Conservation (phyloP, 2,797 vertebrate genomes). For the Austrolebias charrua region DNA sequence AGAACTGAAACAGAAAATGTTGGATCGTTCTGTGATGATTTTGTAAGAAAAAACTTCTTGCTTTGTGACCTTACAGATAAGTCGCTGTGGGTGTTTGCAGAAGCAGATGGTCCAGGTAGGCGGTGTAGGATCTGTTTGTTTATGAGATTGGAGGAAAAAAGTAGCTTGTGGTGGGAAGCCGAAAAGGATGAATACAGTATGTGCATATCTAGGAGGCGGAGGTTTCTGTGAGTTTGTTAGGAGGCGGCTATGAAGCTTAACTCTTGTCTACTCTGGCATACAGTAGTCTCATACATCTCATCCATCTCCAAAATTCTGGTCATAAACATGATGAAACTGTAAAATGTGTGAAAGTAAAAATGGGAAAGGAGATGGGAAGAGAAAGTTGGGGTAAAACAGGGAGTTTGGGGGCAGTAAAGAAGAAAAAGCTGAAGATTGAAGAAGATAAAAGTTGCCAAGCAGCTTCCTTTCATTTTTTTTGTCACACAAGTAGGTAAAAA, state of each 20-base stretch:
- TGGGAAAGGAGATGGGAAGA: constrained; percentile 2
- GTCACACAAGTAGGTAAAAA: too few relatives aligned
- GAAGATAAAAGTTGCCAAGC: constrained; percentile 1
- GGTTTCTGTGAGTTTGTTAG: constrained; percentile 28
- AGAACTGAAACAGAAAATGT: background rate
- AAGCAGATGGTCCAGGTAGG: constrained; percentile 63
- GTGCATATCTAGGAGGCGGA: constrained; percentile 8
- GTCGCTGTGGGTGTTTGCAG: constrained; percentile 33
- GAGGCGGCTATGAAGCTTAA: constrained; percentile 41
- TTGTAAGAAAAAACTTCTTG: background rate
- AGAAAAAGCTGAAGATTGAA: constrained; percentile 24
- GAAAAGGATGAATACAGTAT: constrained; percentile 9
- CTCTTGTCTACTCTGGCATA: constrained; percentile 53
- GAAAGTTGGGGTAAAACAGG: constrained; percentile 18
- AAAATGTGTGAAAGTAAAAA: constrained; percentile 18
- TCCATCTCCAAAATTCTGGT: constrained; percentile 48
- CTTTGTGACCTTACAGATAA: constrained; percentile 18
- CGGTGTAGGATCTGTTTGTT: constrained; percentile 32
- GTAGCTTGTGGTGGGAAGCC: constrained; percentile 25
- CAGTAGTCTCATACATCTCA: constrained; percentile 35
- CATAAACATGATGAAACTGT: constrained; percentile 28
- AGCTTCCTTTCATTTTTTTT: constrained; percentile 8
- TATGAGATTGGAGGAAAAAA: constrained; percentile 43
- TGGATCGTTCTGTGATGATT: background rate
- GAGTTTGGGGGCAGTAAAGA: constrained; percentile 5